These are phyloP conservation scores for Chrysolina americana DNA, from an alignment of 2,888 invertebrate genomes.

Conservation along the genomic window DNA sequence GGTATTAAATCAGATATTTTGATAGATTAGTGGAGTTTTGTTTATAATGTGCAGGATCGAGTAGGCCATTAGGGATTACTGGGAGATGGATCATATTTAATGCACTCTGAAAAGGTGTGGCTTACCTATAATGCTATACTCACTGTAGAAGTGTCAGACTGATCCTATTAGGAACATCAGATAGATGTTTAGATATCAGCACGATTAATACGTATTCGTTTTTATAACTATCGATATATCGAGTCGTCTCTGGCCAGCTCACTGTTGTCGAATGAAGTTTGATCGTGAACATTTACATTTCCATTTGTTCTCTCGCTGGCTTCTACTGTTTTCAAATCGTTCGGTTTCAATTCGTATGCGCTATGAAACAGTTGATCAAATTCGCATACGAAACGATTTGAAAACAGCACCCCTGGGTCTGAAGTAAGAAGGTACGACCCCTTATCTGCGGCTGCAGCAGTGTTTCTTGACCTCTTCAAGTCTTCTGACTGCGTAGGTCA, in stretches of 20 bases:
- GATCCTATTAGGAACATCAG: constrained; percentile 57
- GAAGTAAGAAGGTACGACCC: too few species aligned
- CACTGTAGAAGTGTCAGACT: constrained; percentile 59
- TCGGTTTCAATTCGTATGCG: too few species aligned
- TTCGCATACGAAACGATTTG: too few species aligned
- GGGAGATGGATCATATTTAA: constrained; percentile 52
- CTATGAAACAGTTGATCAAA: too few species aligned
- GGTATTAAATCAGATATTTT: constrained; percentile 37
- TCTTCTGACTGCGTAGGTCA: too few species aligned
- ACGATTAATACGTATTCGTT: constrained; percentile 37
- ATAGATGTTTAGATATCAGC: constrained; percentile 41
- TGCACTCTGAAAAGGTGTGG: constrained; percentile 65
- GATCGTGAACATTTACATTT: too few species aligned
- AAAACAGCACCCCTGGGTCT: too few species aligned
- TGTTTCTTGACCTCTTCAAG: too few species aligned
- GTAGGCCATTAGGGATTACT: constrained; percentile 30
- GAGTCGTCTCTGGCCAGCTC: not conserved
- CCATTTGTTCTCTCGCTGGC: too few species aligned
- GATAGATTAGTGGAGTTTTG: constrained; percentile 37
- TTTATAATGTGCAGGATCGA: constrained; percentile 38
- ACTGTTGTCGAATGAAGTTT: not conserved
- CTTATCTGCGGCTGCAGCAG: too few species aligned
- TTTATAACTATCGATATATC: constrained; percentile 21
- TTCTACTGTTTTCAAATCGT: too few species aligned
- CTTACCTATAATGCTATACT: constrained; percentile 61